Conservation (phyloP, 37 sponge, comb jelly and placozoan species). For the Ephydatia muelleri region DNA sequence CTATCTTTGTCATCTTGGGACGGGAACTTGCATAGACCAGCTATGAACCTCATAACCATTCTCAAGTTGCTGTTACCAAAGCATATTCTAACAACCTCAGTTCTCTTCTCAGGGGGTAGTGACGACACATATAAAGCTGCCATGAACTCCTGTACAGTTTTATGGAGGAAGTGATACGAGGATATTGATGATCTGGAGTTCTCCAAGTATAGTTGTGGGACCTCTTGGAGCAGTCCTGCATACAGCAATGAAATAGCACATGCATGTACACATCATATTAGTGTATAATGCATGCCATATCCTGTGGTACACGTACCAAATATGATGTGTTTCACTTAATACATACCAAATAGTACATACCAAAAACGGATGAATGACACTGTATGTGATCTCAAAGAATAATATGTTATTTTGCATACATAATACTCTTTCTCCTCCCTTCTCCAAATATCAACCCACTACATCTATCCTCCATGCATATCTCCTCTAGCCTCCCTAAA, state of each 20-base stretch:
- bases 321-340: not conserved
- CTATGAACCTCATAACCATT: conserved; percentile 28
- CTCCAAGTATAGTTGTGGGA: not conserved
- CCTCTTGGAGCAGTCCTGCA: conserved; percentile 1
- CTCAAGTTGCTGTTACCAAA: not conserved
- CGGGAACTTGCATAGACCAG: conserved; percentile 27
- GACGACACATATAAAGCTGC: conserved; percentile 37
- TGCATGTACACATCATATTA: not conserved
- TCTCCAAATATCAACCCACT: conserved; percentile 1
- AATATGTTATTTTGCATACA: not conserved
- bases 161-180: conserved; percentile 43
- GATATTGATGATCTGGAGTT: conserved; percentile 3
- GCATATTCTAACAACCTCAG: conserved; percentile 11
- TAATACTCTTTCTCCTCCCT: conserved; percentile 1
- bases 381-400: conserved; percentile 1
- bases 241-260: not conserved
- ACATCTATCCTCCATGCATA: not conserved
- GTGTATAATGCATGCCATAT: not conserved
- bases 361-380: not conserved
- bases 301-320: not conserved
- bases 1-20: not conserved
- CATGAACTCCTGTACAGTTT: conserved; percentile 55
- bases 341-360: not conserved
- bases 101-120: not conserved
- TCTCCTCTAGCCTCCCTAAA: conserved; percentile 1